Conservation (phyloP, 2,797 vertebrate genomes). For the Protosalanx chinensis region DNA sequence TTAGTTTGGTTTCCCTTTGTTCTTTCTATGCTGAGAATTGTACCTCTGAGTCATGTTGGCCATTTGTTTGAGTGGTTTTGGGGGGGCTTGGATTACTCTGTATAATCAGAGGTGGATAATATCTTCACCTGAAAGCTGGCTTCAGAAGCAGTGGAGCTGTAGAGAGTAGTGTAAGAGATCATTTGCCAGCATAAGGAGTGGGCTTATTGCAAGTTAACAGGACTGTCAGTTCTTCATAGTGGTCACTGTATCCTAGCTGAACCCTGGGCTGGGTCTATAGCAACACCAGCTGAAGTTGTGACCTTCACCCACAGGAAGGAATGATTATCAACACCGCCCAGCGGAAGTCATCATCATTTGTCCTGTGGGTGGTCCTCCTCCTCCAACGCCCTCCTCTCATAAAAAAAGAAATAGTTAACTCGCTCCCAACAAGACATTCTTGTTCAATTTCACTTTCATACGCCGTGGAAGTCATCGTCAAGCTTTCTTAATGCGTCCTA, state of each 20-base stretch:
- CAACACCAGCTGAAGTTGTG: no score
- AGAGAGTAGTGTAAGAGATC: constrained; percentile 53
- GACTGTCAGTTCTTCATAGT: constrained; percentile 61
- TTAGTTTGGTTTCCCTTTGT: constrained; percentile 14
- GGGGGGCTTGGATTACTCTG: constrained; percentile 22
- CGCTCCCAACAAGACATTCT: constrained; percentile 33
- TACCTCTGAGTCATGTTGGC: constrained; percentile 45
- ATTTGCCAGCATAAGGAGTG: constrained; percentile 62
- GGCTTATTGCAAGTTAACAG: constrained; percentile 63
- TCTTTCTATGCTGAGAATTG: constrained; percentile 18
- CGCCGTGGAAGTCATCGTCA: not conserved
- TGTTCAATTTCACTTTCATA: constrained; percentile 60
- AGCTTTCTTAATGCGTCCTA: constrained; percentile 24
- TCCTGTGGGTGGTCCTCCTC: constrained; percentile 14
- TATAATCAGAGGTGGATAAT: constrained; percentile 33
- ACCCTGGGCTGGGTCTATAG: constrained; percentile 32
- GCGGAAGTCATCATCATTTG: constrained; percentile 25
- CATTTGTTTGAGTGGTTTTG: constrained; percentile 27
- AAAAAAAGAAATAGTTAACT: constrained; percentile 42
- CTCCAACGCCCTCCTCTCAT: constrained; percentile 27
- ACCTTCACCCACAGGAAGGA: not conserved
- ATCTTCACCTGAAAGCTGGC: constrained; percentile 60
- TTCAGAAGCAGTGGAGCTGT: constrained; percentile 63
- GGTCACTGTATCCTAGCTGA: constrained; percentile 15
- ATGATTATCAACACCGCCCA: constrained; percentile 7